Base-by-base conservation (phyloP, 2,797 vertebrate species). In the Alauda arvensis region DNA sequence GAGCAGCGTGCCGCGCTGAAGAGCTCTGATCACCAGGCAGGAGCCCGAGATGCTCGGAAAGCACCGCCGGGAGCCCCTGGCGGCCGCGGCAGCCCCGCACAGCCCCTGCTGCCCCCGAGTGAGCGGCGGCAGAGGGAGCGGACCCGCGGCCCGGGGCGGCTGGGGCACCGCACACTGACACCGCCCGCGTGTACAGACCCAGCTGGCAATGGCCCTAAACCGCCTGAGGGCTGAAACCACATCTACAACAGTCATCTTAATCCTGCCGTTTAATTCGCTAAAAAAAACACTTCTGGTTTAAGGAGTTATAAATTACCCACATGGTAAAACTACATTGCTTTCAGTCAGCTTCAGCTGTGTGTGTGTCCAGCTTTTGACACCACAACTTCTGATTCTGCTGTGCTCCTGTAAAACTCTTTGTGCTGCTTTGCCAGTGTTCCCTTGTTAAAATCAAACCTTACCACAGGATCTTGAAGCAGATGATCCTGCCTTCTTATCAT, bases 71-170 rank as follows among this genome's bases (percentile, higher is more conserved):
- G 70, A 60, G 75, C 83, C 7, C 29, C 69, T 37, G 6, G 83
- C 4, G 57, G 74, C 88, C 61, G 72, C 51, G 29, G 43, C 42
- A 1, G 2, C 45, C 12, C 25, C 2, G 3, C 53, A 21, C 65
- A 37, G 37, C 37, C 37, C 37, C 37, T 9, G 37, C 37, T 1
- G 40, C 2, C 31, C 1, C 1, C 0, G 3, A 28, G 33, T 0
- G 3, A 18, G 5, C 2, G 1, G 19, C 29, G 4, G 67, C 43
- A 1, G 6, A 7, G 48, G 59, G 8, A 6, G 12, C 31, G 2
- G 2, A 16, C 2, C 40, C 0, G 39, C 60, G n/a, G 2, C 34
- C 13, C 18, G 0, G 18, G 34, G 31, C 28, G 14, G 63, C 42
- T 1, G 20, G 2, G 8, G 3, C 39, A 9, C 78, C 7, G 8